phyloP scores from a whole-genome alignment of 2,113 vertebrate species.

The Solenodon paradoxus region DNA sequence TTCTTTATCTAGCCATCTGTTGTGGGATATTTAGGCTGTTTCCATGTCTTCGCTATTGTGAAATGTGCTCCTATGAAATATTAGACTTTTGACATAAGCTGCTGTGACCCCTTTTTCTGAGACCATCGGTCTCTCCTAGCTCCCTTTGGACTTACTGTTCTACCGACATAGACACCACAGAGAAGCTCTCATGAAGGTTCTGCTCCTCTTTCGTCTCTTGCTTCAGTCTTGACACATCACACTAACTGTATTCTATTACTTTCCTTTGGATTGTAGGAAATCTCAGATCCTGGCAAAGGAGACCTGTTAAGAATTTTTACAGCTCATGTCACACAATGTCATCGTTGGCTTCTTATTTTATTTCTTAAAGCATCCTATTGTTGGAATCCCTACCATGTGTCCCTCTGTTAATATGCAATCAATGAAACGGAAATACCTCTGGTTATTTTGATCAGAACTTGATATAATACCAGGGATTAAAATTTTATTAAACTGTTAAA shows the following conservation, averaged over 20 bases:
- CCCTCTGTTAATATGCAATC: background rate
- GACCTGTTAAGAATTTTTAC: background rate
- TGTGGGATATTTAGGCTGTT: too few species aligned
- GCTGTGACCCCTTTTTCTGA: background rate
- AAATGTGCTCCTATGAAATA: too few species aligned
- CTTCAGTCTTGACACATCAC: background rate
- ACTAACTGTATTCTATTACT: background rate
- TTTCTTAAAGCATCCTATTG: background rate
- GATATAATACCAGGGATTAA: background rate
- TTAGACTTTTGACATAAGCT: background rate
- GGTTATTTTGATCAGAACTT: background rate
- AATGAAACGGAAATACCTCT: background rate
- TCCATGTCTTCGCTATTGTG: too few species aligned
- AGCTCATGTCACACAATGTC: background rate
- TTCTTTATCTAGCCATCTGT: too few species aligned
- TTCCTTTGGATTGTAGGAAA: background rate
- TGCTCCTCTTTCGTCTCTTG: background rate
- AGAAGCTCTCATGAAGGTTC: background rate
- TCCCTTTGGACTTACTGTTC: background rate
- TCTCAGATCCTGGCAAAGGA: background rate
- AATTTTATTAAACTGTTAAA: background rate
- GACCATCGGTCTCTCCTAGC: background rate
- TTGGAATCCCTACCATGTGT: background rate
- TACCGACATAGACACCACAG: background rate
- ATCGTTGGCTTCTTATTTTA: background rate